Evolutionary conservation across 2,888 invertebrate species (phyloP), one percentile per base, ranked within the genome.

Genomic region (Athrips mouffetella): DNA sequence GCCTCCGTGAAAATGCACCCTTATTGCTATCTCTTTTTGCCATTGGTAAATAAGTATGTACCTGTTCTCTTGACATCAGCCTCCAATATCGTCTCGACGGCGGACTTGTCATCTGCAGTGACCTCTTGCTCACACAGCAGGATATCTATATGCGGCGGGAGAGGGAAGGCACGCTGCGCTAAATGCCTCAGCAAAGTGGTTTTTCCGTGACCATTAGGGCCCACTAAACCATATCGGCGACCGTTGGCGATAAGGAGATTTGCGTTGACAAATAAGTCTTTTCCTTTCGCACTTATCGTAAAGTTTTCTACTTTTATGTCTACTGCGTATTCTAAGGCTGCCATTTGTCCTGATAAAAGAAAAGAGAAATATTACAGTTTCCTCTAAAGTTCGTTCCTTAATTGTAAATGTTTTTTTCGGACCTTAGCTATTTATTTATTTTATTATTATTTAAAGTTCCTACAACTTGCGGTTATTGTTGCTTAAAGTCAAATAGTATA

Each of bases 261-360:
- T 0, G 99, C 98, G 79, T 99, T 99, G 25, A 97, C 94, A 78
- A 99, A 99, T 39, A 99, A 89, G 72, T 98, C 97, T 67, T 99
- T 97, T 48, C 99, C 99, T 78, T 97, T 96, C 0, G 99, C 99
- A 15, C 97, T 93, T 62, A 99, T 99, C 50, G 97, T 97, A 76
- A 99, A 99, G 80, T 97, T 98, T 71, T 99, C 99, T 11, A 98
- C 96, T 90, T 99, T 99, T 45, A 99, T 99, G 77, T 99, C 99
- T 8, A 97, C 95, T 0, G 98, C 98, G 75, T 97, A 95, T 72
- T 99, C 98, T 60, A 96, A 69, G 27, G 94, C 93, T 31, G 93
- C 92, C 82, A 94, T 91, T 71, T 95, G 94, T 61, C 93, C 89
- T 89, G 58, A 3, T 35, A 16, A 8, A 18, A 15, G 3, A 35